Conservation (phyloP, 2,113 vertebrate genomes). For the Harpagus bidentatus region DNA sequence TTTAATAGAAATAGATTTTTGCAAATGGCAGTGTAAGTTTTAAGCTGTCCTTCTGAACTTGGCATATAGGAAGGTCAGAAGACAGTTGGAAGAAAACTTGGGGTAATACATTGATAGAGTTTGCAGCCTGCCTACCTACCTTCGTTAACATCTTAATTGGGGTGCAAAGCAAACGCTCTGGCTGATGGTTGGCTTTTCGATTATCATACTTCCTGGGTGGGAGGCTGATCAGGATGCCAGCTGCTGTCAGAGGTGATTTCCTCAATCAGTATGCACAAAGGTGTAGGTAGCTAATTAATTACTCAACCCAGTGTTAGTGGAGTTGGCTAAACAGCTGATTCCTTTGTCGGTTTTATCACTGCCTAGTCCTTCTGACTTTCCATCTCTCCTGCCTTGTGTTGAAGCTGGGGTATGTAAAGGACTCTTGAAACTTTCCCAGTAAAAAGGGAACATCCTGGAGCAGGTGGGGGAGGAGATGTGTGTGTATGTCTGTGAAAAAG, state of each 20-base stretch:
- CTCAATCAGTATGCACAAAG: background rate
- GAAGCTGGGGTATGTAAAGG: background rate
- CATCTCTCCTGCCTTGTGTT: background rate
- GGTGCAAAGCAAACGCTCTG: background rate
- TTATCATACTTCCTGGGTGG: background rate
- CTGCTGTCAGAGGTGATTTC: background rate
- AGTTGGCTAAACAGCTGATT: background rate
- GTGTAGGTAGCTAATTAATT: background rate
- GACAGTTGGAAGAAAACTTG: background rate
- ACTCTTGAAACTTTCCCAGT: background rate
- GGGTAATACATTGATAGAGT: background rate
- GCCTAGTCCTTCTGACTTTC: background rate
- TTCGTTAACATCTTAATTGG: background rate
- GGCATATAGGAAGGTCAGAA: background rate
- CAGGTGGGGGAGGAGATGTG: accelerated
- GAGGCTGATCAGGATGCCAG: background rate
- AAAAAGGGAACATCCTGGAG: background rate
- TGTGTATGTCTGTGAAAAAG: background rate
- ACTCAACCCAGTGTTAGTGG: background rate
- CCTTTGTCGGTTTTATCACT: background rate
- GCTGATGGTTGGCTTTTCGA: background rate
- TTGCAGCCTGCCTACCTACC: background rate
- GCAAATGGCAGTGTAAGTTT: background rate
- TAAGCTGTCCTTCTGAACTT: background rate
- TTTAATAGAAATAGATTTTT: background rate